These are phyloP conservation scores for Aplysia californica DNA, from an alignment of 1,140 invertebrate genomes.

Conservation along the genomic window DNA sequence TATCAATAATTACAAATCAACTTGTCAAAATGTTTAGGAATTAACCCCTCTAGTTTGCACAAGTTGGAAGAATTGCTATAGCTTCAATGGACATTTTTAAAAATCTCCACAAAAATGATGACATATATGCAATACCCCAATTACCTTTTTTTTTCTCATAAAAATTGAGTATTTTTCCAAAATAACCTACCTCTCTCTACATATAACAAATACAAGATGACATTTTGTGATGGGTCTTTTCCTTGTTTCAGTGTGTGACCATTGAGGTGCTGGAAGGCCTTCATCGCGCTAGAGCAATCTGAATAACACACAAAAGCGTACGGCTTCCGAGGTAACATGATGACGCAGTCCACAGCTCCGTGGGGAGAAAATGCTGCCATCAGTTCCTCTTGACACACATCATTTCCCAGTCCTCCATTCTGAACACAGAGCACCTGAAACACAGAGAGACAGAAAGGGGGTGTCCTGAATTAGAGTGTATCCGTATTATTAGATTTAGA, in stretches of 20 bases:
- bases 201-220: slow-evolving; percentile 76
- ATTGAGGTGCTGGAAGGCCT: slow-evolving; percentile 1
- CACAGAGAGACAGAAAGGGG: not conserved
- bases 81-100: not conserved
- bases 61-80: too few relatives aligned
- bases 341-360: slow-evolving; percentile 72
- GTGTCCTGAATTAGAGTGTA: not conserved
- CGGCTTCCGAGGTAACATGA: slow-evolving; percentile 79
- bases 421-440: slow-evolving; percentile 74
- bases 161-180: not conserved
- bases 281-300: not conserved
- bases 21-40: not conserved
- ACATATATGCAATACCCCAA: not conserved
- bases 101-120: not conserved
- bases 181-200: slow-evolving; percentile 69
- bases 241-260: slow-evolving; percentile 5
- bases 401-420: slow-evolving; percentile 82
- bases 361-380: slow-evolving; percentile 69
- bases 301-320: slow-evolving; percentile 79
- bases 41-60: too few relatives aligned
- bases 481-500: not conserved
- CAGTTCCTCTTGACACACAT: slow-evolving; percentile 75
- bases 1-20: not conserved
- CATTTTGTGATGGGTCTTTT: slow-evolving; percentile 21
- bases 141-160: not conserved